These are phyloP conservation scores for Paramisgurnus dabryanus DNA, from an alignment of 2,113 vertebrate genomes.

Conservation along the genomic window DNA sequence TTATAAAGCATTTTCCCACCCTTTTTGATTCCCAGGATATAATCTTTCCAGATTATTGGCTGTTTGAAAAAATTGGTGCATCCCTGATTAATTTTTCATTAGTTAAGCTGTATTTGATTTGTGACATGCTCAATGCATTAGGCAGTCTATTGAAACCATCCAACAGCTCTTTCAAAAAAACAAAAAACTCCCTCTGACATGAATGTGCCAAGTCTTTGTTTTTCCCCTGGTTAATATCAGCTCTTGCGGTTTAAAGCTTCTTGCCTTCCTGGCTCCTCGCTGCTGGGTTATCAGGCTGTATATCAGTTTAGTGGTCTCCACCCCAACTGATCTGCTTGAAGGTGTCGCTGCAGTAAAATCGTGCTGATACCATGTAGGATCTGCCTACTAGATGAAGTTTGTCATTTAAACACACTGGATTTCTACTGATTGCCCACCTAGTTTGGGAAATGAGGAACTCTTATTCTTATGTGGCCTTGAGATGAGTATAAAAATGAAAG, in stretches of 20 bases:
- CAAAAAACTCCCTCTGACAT: background rate
- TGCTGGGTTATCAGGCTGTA: slow-evolving; percentile 25
- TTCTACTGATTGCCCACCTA: background rate
- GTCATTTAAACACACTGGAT: background rate
- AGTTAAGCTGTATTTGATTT: too few species aligned
- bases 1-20: too few species aligned
- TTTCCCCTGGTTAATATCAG: slow-evolving; percentile 30
- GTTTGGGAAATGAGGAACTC: background rate
- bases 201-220: slow-evolving; percentile 2
- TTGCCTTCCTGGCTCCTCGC: slow-evolving; percentile 33
- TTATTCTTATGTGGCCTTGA: slow-evolving; percentile 5
- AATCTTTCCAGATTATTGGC: too few species aligned
- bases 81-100: too few species aligned
- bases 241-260: slow-evolving; percentile 37
- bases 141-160: too few species aligned
- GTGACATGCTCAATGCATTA: too few species aligned
- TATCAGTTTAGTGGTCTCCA: slow-evolving; percentile 43
- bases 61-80: too few species aligned
- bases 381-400: slow-evolving; percentile 21
- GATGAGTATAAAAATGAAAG: background rate
- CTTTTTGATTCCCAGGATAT: too few species aligned
- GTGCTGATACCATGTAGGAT: slow-evolving; percentile 30
- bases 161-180: too few species aligned
- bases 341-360: slow-evolving; percentile 39
- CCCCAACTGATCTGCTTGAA: slow-evolving; percentile 40